Percentiles rank a stretch among this genome's conserved stretches.
Conservation (phyloP, 2,888 invertebrate species). For the Cephus sareptanus region DNA sequence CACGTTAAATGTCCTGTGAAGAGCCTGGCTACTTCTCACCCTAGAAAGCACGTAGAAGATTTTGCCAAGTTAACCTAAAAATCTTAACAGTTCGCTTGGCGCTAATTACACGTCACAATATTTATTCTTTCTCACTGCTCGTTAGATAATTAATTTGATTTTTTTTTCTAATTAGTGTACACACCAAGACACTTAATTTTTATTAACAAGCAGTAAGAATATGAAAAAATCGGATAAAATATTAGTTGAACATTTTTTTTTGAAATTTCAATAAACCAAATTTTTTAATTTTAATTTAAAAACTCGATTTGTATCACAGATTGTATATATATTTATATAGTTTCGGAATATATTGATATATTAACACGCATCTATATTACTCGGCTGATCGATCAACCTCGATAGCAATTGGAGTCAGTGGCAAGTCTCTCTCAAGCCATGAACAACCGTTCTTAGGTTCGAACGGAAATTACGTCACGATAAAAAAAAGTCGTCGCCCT, state of each 20-base stretch:
- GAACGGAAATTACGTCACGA: slow-evolving; percentile 28
- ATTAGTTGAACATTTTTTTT: neutral
- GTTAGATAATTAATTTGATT: neutral
- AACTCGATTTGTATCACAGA: no score
- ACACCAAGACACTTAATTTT: neutral
- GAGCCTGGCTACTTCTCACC: slow-evolving; percentile 92
- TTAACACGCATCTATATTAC: neutral
- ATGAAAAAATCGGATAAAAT: neutral
- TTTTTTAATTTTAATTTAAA: no score
- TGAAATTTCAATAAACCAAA: neutral
- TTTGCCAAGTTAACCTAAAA: neutral
- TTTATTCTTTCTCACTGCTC: neutral
- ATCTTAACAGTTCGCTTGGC: neutral
- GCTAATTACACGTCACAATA: neutral
- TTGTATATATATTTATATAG: no score
- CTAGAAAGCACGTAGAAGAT: slow-evolving; percentile 66
- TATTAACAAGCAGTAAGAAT: neutral
- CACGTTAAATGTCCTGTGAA: slow-evolving; percentile 97
- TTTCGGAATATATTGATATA: neutral
- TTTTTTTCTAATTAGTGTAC: neutral
- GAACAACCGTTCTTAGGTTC: neutral
- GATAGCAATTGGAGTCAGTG: slow-evolving; percentile 13
- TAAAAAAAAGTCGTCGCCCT: slow-evolving; percentile 16
- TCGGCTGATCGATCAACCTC: slow-evolving; percentile 15
- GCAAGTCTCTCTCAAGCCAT: neutral